These are phyloP conservation scores for Hipposideros larvatus DNA, from an alignment of 2,797 vertebrate genomes.

Conservation along the genomic window DNA sequence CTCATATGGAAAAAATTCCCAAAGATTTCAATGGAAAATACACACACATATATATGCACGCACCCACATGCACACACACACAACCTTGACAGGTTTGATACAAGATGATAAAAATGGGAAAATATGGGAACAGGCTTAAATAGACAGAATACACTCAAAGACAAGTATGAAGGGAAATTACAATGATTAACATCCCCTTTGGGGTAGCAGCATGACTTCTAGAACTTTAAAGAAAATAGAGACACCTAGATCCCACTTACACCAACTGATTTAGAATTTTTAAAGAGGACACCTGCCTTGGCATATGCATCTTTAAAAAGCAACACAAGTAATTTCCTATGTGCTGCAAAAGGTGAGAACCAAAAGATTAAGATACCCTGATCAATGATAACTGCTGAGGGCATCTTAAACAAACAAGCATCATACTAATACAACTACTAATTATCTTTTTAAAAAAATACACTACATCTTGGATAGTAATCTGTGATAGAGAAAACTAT, in stretches of 20 bases:
- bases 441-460: neutral
- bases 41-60: neutral
- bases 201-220: neutral
- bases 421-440: neutral
- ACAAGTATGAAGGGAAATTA: neutral
- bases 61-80: neutral
- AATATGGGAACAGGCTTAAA: neutral
- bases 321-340: neutral
- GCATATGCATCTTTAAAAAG: neutral
- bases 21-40: neutral
- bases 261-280: neutral
- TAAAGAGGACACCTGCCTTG: neutral
- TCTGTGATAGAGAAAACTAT: neutral
- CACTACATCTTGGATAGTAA: neutral
- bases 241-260: neutral
- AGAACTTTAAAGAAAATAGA: constrained; percentile 20
- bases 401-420: neutral
- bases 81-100: neutral
- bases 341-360: neutral
- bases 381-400: neutral
- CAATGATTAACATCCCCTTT: neutral
- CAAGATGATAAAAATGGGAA: neutral
- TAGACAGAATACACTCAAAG: neutral
- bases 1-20: neutral
- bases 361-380: neutral